phyloP scores from a whole-genome alignment of 2,888 invertebrate species.

The Romanomermis culicivorax region DNA sequence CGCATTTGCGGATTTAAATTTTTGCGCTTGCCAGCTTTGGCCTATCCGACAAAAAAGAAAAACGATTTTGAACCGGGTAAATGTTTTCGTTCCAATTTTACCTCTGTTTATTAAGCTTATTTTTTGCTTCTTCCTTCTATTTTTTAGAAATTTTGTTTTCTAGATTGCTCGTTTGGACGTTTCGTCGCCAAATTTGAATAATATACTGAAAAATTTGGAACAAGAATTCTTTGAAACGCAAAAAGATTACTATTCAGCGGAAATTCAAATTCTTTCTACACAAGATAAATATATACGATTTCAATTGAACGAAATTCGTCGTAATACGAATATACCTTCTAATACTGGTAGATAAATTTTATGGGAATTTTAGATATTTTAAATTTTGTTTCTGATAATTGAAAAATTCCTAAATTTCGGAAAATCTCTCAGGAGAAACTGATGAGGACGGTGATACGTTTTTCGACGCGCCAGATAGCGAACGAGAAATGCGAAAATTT shows the following conservation, averaged over 20 bases:
- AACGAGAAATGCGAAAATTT: background rate
- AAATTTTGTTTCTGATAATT: background rate
- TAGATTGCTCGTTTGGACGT: background rate
- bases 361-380: background rate
- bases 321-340: background rate
- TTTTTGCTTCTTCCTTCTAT: too few species aligned
- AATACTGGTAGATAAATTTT: background rate
- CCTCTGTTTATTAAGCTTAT: too few species aligned
- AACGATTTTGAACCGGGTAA: background rate
- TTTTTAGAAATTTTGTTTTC: background rate
- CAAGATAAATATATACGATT: background rate
- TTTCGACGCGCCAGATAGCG: conserved; percentile 2
- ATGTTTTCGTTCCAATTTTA: too few species aligned
- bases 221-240: background rate
- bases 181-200: background rate
- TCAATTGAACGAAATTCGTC: background rate
- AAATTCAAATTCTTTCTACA: background rate
- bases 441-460: conserved; percentile 5
- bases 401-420: background rate
- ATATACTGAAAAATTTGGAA: background rate
- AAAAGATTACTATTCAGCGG: background rate
- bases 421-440: background rate
- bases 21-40: background rate
- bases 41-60: background rate
- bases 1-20: background rate